These are phyloP conservation scores for Sepioteuthis lessoniana DNA, from an alignment of 2,888 invertebrate genomes.

Conservation along the genomic window DNA sequence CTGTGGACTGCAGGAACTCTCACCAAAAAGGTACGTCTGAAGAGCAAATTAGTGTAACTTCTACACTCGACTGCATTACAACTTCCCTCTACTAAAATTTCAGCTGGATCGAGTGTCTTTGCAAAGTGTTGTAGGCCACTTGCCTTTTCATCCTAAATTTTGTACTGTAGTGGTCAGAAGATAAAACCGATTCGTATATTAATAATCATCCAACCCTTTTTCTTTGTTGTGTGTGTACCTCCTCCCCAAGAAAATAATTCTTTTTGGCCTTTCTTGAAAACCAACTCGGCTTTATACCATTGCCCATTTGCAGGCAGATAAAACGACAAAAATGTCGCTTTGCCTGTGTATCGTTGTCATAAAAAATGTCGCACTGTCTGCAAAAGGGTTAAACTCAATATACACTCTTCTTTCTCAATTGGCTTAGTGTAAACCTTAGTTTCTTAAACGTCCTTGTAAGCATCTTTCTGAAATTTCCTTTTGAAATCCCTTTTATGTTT, in stretches of 20 bases:
- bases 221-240: too few species aligned
- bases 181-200: neutral
- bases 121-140: neutral
- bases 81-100: neutral
- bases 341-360: too few species aligned
- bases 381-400: neutral
- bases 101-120: neutral
- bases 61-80: neutral
- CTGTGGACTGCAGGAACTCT: constrained; percentile 6
- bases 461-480: neutral
- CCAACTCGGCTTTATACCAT: too few species aligned
- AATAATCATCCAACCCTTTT: neutral
- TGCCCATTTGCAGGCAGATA: too few species aligned
- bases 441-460: neutral
- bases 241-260: too few species aligned
- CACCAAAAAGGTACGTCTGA: constrained; percentile 33
- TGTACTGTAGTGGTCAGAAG: neutral
- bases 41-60: neutral
- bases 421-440: neutral
- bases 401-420: neutral
- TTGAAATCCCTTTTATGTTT: neutral
- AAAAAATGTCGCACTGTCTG: too few species aligned
- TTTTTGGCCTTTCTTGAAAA: too few species aligned
- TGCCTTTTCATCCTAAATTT: neutral
- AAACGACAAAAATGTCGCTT: too few species aligned